These are phyloP conservation scores for Falco columbarius DNA, from an alignment of 2,797 vertebrate species.

Conservation along the genomic window DNA sequence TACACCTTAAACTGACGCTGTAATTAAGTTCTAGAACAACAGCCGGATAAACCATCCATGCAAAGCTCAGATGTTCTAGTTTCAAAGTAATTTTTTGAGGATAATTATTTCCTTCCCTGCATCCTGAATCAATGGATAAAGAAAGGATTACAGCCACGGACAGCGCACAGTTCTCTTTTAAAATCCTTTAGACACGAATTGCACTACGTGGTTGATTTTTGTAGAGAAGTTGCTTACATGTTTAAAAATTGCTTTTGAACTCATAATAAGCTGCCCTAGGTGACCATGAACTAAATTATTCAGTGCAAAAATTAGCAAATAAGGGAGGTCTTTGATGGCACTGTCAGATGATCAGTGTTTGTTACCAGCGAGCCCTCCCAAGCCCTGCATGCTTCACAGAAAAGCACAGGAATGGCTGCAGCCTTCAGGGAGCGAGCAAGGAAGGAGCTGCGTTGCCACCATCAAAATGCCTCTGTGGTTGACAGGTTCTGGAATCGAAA, in stretches of 20 bases:
- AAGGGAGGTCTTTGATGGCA: not conserved
- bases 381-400: not conserved
- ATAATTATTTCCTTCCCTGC: not conserved
- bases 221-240: not conserved
- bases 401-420: not conserved
- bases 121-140: not conserved
- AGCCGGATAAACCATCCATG: not conserved
- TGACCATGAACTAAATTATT: not conserved
- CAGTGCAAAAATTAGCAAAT: not conserved
- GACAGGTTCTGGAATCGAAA: not conserved
- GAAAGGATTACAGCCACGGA: not conserved
- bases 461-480: not conserved
- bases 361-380: not conserved
- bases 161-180: not conserved
- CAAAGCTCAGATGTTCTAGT: not conserved
- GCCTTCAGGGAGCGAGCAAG: not conserved
- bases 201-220: not conserved
- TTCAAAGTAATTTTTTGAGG: not conserved
- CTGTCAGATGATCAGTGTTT: not conserved
- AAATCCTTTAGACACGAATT: not conserved
- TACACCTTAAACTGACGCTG: not conserved
- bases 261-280: not conserved
- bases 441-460: not conserved
- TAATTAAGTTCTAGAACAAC: not conserved
- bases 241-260: not conserved